These are phyloP conservation scores for Mormyrus iriodes DNA, from an alignment of 2,113 vertebrate genomes.

Conservation along the genomic window DNA sequence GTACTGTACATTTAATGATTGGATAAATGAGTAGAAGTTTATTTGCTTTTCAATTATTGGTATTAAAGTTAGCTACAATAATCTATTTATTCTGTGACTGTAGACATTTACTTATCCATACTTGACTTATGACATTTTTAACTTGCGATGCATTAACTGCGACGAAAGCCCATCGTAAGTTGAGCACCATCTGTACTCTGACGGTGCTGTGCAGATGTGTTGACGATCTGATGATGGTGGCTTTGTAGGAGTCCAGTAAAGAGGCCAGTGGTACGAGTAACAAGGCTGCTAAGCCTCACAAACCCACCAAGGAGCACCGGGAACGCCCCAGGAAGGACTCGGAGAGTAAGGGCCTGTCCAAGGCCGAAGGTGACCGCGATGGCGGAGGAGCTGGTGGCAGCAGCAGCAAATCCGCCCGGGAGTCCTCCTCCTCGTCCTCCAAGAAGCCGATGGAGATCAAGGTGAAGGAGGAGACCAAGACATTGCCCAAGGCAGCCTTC, in stretches of 20 bases:
- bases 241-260: constrained; percentile 62
- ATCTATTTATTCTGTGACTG: neutral
- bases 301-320: constrained; percentile 88
- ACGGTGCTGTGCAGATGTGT: neutral
- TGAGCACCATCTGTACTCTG: neutral
- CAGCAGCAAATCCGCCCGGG: constrained; percentile 51
- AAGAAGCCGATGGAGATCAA: constrained; percentile 84
- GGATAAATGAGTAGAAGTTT: neutral
- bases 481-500: constrained; percentile 85
- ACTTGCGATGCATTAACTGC: neutral
- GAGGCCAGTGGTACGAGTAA: constrained; percentile 60
- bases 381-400: constrained; percentile 63
- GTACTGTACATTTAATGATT: neutral
- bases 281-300: constrained; percentile 87
- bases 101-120: neutral
- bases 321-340: constrained; percentile 91
- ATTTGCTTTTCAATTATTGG: neutral
- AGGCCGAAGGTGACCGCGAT: constrained; percentile 68
- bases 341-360: constrained; percentile 81
- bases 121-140: neutral
- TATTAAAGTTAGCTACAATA: neutral
- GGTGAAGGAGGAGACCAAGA: constrained; percentile 85
- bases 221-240: neutral
- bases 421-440: constrained; percentile 59
- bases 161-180: neutral